Conservation (phyloP, 2,888 invertebrate species). For the Willowsia nigromaculata region DNA sequence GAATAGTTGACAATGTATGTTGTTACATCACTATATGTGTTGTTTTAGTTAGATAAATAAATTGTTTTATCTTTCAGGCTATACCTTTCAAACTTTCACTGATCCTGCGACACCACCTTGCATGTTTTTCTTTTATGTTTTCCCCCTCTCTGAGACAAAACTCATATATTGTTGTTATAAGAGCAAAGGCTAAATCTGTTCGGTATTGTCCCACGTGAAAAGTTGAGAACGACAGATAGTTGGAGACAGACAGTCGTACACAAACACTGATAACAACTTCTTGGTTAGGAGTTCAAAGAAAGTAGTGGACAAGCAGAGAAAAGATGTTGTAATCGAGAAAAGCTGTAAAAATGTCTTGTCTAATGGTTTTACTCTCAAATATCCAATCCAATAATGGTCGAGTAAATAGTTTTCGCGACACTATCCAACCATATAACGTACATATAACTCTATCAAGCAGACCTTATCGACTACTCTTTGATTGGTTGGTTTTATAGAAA, state of each 20-base stretch:
- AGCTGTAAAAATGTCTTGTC: constrained; percentile 69
- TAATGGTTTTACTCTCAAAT: constrained; percentile 65
- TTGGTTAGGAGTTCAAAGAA: constrained; percentile 44
- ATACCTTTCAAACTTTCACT: constrained; percentile 36
- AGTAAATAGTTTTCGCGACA: constrained; percentile 59
- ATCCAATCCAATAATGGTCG: constrained; percentile 67
- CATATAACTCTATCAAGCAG: neutral
- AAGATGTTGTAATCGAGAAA: constrained; percentile 55
- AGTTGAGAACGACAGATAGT: constrained; percentile 34
- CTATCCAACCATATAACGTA: neutral
- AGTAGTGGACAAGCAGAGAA: constrained; percentile 7
- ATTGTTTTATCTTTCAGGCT: neutral
- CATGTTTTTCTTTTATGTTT: neutral
- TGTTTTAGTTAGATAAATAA: constrained; percentile 13
- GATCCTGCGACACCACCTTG: constrained; percentile 21
- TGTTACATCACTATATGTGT: neutral
- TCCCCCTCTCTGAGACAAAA: neutral
- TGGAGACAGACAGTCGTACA: neutral
- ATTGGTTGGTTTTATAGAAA: neutral
- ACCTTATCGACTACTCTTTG: neutral
- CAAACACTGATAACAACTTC: constrained; percentile 41
- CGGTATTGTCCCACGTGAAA: constrained; percentile 54
- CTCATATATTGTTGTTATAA: constrained; percentile 3
- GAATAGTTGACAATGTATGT: neutral
- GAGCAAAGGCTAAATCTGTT: constrained; percentile 63